phyloP scores from a whole-genome alignment of 2,113 vertebrate genomes.

The Ranitomeya imitator region DNA sequence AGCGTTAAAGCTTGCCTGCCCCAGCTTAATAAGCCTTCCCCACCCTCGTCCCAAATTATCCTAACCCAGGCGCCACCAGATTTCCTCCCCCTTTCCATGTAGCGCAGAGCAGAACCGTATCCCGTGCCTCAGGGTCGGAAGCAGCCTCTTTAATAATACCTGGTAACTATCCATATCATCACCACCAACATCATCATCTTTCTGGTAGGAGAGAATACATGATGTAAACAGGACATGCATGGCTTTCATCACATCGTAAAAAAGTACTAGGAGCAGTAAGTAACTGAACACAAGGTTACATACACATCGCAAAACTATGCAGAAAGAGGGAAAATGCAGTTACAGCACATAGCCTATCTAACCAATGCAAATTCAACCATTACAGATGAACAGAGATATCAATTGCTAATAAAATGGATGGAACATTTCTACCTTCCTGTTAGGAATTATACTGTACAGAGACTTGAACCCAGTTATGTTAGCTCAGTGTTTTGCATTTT shows the following conservation, averaged over 20 bases:
- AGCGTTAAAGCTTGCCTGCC: conserved; percentile 61
- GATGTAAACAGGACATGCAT: conserved; percentile 68
- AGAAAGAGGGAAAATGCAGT: background rate
- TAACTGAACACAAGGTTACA: background rate
- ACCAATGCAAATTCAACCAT: background rate
- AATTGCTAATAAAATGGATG: background rate
- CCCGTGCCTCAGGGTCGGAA: conserved; percentile 83
- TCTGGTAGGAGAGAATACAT: conserved; percentile 94
- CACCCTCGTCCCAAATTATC: background rate
- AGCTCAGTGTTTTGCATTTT: too few relatives aligned
- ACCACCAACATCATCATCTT: conserved; percentile 84
- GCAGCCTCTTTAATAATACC: conserved; percentile 86
- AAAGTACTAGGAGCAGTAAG: conserved; percentile 12
- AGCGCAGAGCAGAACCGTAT: conserved; percentile 80
- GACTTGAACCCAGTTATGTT: too few relatives aligned
- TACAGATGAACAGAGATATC: background rate
- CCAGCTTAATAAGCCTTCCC: conserved; percentile 37
- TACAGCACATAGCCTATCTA: background rate
- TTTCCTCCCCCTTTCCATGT: conserved; percentile 62
- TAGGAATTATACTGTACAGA: too few relatives aligned
- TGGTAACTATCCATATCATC: conserved; percentile 99
- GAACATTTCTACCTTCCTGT: too few relatives aligned
- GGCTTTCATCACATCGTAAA: conserved; percentile 37
- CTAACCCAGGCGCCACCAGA: background rate
- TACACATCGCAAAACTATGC: background rate